Conservation (phyloP, 2,797 vertebrate species). For the Paedocypris micromegethes region DNA sequence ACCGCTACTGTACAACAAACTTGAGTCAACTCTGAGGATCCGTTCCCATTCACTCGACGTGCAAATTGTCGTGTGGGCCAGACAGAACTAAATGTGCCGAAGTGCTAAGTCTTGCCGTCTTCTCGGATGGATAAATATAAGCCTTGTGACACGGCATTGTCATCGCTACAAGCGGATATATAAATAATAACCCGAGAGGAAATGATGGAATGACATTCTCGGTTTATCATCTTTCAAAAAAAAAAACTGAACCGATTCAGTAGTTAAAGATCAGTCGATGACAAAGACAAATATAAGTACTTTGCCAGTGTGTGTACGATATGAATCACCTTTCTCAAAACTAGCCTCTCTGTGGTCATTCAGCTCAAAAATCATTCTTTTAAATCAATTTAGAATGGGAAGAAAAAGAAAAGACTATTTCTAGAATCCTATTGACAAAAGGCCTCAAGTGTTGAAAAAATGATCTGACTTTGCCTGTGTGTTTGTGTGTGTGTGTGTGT, state of each 20-base stretch:
- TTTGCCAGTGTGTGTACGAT: constrained; percentile 5
- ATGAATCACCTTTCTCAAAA: neutral
- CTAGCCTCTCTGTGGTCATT: neutral
- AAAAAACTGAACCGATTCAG: constrained; percentile 11
- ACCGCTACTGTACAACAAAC: constrained; percentile 30
- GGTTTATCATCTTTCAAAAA: constrained; percentile 5
- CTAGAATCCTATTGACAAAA: neutral
- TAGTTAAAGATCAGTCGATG: constrained; percentile 5
- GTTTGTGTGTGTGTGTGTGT: no score
- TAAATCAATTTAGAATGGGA: neutral
- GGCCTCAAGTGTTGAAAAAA: neutral
- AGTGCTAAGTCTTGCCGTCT: constrained; percentile 30
- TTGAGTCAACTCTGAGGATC: constrained; percentile 25
- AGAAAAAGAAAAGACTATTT: neutral
- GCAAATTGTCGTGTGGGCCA: constrained; percentile 23
- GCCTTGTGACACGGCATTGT: constrained; percentile 40
- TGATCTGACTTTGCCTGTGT: no score
- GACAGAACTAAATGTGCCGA: constrained; percentile 37
- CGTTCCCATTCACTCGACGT: constrained; percentile 11
- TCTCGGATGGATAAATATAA: constrained; percentile 41
- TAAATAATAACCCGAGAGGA: constrained; percentile 32
- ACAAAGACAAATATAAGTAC: constrained; percentile 28
- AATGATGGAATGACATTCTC: constrained; percentile 18
- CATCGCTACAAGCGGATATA: constrained; percentile 30
- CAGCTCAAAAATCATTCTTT: constrained; percentile 9